Base-by-base conservation (phyloP, 2,113 vertebrate genomes). In the Cromileptes altivelis region DNA sequence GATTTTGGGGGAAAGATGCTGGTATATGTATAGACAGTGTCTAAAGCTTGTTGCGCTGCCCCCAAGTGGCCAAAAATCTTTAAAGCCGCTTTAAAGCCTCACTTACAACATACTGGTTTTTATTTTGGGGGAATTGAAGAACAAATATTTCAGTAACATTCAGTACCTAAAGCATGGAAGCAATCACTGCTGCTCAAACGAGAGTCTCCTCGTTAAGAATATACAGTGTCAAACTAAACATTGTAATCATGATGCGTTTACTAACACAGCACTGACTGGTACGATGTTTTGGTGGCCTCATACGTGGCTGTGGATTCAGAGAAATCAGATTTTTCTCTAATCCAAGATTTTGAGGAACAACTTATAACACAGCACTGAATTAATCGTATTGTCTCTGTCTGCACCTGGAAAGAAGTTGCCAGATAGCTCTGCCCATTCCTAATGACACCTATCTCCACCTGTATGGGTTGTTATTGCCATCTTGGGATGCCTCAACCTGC, bases 381-480 rank as follows among this genome's bases (percentile, higher is more conserved):
- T 13, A 57, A 84, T 71, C 3, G 2, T 0, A 62, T 58, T 76
- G 71, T 81, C 58, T 49, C 60, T 23, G 15, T 58, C 67, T 75
- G 72, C 33, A 61, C 21, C 27, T 30, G 69, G 52, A 25, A 21
- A 78, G 21, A 37, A 14, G 70, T 70, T 47, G 75, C 62, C 61
- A 62, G 50, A 75, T 25, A 72, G 49, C 61, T 40, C 25, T 23
- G 42, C 68, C 40, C 4, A 50, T 64, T 69, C 27, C 33, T 77
- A 60, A 70, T 69, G 75, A 76, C 76, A 72, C 74, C 76, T 25
- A 55, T 78, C 70, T 83, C 65, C 67, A 80, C 72, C 78, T 83
- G 68, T 67, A 18, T 23, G 68, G 52, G 70, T 37, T 74, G 70
- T 82, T 84, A 74, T 89, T 85, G 63, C 30, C 58, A 58, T 50